These are phyloP conservation scores for Drosophila asahinai DNA, from an alignment of 1,140 invertebrate species.

Conservation along the genomic window DNA sequence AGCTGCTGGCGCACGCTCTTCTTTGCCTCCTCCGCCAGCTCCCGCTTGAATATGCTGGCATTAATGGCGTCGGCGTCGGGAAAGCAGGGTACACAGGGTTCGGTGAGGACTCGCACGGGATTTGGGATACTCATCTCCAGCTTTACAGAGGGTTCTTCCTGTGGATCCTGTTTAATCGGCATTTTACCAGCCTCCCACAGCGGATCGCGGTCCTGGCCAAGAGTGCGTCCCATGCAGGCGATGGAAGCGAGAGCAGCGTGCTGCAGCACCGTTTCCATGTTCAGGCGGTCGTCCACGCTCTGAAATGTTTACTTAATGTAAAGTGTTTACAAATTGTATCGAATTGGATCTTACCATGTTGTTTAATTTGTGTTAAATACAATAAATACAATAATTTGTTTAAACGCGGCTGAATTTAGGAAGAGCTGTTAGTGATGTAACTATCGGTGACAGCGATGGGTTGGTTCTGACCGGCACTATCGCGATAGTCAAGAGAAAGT, in stretches of 20 bases:
- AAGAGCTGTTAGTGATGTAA: neutral
- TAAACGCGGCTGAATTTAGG: neutral
- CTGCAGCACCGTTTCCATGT: constrained; percentile 48
- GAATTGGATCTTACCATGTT: constrained; percentile 17
- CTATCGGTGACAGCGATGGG: neutral
- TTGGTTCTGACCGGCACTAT: neutral
- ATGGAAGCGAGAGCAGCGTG: constrained; percentile 56
- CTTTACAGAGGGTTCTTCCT: neutral
- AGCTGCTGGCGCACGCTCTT: constrained; percentile 59
- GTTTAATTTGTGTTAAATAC: neutral
- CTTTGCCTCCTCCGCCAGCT: constrained; percentile 60
- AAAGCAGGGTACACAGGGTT: constrained; percentile 22
- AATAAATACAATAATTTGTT: neutral
- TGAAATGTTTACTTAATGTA: neutral
- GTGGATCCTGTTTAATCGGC: neutral
- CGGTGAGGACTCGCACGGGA: neutral
- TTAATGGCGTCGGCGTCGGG: constrained; percentile 53
- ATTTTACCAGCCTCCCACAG: constrained; percentile 1
- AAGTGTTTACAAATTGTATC: too few relatives aligned
- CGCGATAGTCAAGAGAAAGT: neutral
- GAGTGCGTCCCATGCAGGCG: constrained; percentile 40
- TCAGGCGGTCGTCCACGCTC: constrained; percentile 56
- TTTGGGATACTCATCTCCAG: neutral
- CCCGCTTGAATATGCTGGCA: constrained; percentile 54
- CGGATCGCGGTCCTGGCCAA: constrained; percentile 55